Evolutionary conservation across 1,140 invertebrate genomes (phyloP).

Genomic region (Metopolophium dirhodum): DNA sequence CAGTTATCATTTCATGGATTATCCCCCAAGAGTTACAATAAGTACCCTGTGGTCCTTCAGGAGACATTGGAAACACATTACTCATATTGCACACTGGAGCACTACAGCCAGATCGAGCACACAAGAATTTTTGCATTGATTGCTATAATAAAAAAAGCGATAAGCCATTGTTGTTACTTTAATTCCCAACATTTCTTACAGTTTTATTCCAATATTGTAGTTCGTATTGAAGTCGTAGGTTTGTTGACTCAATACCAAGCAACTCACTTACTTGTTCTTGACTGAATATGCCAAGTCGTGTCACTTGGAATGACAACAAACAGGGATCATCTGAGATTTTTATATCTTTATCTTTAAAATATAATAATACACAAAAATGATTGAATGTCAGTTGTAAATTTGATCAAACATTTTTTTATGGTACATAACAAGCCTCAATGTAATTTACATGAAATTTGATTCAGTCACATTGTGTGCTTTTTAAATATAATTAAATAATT

Average conservation of each 20-base stretch:
- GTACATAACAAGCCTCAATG: no score
- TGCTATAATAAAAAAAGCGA: neutral
- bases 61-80: conserved; percentile 43
- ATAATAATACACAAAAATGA: neutral
- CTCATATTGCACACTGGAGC: conserved; percentile 23
- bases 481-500: no score
- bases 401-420: neutral
- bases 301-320: conserved; percentile 25
- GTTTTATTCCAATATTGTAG: conserved; percentile 15
- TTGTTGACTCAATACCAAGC: conserved; percentile 24
- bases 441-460: no score
- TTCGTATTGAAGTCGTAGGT: conserved; percentile 38
- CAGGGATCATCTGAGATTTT: neutral
- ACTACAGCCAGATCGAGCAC: neutral
- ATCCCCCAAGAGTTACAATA: conserved; percentile 36
- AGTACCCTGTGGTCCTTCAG: conserved; percentile 49
- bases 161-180: neutral
- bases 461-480: no score
- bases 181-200: neutral
- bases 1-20: conserved; percentile 49
- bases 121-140: conserved; percentile 46
- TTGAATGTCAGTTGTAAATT: neutral
- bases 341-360: conserved; percentile 42
- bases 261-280: conserved; percentile 36
- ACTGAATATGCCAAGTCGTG: conserved; percentile 31